phyloP scores from a whole-genome alignment of 2,797 vertebrate genomes.

The Mus spretus region DNA sequence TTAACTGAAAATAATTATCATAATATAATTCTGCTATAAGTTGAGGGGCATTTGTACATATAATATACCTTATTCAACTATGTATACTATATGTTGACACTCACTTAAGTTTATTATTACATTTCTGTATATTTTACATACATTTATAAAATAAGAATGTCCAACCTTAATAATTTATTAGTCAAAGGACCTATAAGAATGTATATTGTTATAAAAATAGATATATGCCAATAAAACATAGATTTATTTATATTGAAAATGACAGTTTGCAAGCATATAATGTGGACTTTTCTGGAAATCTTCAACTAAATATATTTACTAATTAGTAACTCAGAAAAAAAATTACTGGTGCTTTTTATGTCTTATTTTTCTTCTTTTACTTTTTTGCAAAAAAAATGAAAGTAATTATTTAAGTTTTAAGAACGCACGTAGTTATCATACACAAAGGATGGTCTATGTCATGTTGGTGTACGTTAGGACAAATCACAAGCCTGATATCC shows the following conservation, averaged over 20 bases:
- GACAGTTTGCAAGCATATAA: background rate
- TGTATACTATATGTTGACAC: background rate
- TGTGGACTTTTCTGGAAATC: background rate
- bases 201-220: background rate
- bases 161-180: background rate
- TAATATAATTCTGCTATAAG: background rate
- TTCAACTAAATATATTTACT: background rate
- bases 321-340: background rate
- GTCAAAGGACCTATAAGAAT: background rate
- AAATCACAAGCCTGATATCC: background rate
- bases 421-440: background rate
- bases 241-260: background rate
- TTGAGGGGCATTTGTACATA: background rate
- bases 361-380: background rate
- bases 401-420: background rate
- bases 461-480: background rate
- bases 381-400: background rate
- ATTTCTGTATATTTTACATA: background rate
- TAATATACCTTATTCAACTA: background rate
- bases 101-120: background rate
- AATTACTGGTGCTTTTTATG: background rate
- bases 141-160: background rate
- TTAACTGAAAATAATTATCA: too few relatives aligned
- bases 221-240: background rate
- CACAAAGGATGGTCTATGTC: background rate